Evolutionary conservation across 92 coral and sea anemone genomes (phyloP), one percentile per base, ranked within the genome.

Genomic region (Epizoanthus illoricatus): DNA sequence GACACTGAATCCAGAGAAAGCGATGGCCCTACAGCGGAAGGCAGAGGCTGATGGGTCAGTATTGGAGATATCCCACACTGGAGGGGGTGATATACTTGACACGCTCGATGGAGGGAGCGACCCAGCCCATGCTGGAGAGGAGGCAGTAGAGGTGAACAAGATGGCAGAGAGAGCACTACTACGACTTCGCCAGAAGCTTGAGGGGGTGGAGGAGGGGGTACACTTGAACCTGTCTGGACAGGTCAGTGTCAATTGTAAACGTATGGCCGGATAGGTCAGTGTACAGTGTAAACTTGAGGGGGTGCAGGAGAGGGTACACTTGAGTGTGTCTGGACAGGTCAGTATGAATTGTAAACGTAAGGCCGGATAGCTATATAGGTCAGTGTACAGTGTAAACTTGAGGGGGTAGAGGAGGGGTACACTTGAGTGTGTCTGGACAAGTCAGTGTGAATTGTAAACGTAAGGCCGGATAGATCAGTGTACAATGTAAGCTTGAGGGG

Each of bases 91-190:
- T 80, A 85, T 89, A 24, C 76, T 93, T 16, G 98, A 93, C 62
- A 65, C 89, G 47, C 82, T 87, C 4, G 80, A 89, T 49, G 88
- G 85, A 49, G 89, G 85, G 13, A 49, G 75, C 11, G 84, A 84
- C 19, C 81, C 66, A n/a, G 84, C 41, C 54, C 84, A 74, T 61
- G 42, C 83, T 13, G 84, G 87, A 64, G 95, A 89, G 69, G 82
- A 78, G 49, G 69, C 71, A 0, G 74, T 72, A 0, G 75, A 90
- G 49, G 97, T 95, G 49, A 94, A 97, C 94, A 97, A 97, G 83
- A 94, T 97, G 98, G 99, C 99, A 39, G 95, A 94, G 73, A 75
- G 99, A 79, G 92, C 92, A 58, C 88, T 97, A 66, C 73, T 90
- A 72, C 83, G 97, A 65, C 83, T 97, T 60, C 87, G 91, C 33